A percentile compares a stretch with the other conserved stretches of the same genome.
Evolutionary conservation across 2,113 vertebrate species (phyloP).

Genomic region (Ceratotherium simum): DNA sequence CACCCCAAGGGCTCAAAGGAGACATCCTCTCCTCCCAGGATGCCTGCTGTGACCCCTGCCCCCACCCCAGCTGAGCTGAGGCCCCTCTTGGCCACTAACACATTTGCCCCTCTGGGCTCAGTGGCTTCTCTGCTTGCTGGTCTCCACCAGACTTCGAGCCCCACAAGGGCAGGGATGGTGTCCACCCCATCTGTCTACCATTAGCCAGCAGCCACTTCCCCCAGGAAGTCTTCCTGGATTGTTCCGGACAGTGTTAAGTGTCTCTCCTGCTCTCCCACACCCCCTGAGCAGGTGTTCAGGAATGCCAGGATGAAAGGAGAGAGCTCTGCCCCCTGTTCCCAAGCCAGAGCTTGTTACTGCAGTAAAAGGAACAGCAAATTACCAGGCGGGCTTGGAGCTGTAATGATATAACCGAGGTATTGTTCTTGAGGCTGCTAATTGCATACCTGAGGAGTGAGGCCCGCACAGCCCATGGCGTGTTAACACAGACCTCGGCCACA

Average conservation of each 20-base stretch:
- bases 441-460: constrained; percentile 64
- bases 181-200: background rate
- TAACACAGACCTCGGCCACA: background rate
- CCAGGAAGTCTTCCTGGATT: background rate
- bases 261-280: background rate
- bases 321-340: background rate
- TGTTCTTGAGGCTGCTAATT: constrained; percentile 58
- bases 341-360: constrained; percentile 37
- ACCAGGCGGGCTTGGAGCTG: background rate
- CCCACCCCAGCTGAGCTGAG: background rate
- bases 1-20: background rate
- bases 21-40: background rate
- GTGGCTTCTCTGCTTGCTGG: background rate
- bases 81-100: background rate
- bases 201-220: background rate
- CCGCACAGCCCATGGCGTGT: background rate
- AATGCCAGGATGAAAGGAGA: background rate
- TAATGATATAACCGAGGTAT: constrained; percentile 17
- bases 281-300: background rate
- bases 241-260: background rate
- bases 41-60: background rate
- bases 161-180: too few relatives aligned
- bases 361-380: constrained; percentile 8
- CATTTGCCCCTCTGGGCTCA: background rate
- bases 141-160: background rate